A percentile compares a stretch with the other conserved stretches of the same genome.
Evolutionary conservation across 2,113 vertebrate species (phyloP).

Genomic region (Hippoglossus stenolepis): DNA sequence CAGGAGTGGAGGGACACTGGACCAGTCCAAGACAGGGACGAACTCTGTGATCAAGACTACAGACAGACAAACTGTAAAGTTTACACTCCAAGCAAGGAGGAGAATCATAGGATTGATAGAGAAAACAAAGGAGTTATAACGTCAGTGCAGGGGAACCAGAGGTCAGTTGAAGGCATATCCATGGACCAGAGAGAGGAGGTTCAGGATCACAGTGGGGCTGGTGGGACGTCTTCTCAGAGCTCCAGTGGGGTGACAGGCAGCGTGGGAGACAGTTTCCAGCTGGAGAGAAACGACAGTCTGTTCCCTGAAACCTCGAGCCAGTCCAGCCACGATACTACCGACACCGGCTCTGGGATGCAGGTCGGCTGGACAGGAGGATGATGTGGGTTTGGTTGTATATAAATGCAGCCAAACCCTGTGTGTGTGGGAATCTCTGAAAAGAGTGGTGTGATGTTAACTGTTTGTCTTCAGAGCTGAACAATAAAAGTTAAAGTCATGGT

Average conservation of each 20-base stretch:
- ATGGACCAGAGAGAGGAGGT: constrained; percentile 34
- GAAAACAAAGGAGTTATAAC: neutral
- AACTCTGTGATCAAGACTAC: neutral
- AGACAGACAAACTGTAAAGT: neutral
- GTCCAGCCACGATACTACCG: constrained; percentile 63
- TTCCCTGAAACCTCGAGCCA: constrained; percentile 75
- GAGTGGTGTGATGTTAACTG: neutral
- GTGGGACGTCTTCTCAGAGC: constrained; percentile 63
- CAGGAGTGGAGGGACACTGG: constrained; percentile 41
- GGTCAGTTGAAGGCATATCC: neutral
- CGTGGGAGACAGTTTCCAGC: constrained; percentile 48
- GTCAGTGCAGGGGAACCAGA: constrained; percentile 4
- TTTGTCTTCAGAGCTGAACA: neutral
- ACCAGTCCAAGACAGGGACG: neutral
- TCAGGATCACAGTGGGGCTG: constrained; percentile 40
- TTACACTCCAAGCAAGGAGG: constrained; percentile 4
- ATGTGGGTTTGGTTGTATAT: neutral
- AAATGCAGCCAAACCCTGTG: no score
- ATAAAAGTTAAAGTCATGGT: neutral
- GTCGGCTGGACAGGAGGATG: constrained; percentile 50
- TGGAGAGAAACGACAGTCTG: constrained; percentile 63
- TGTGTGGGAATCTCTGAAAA: neutral
- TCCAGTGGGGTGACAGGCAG: constrained; percentile 80
- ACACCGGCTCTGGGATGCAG: constrained; percentile 68
- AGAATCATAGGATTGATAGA: constrained; percentile 17